These are phyloP conservation scores for Vanacampus margaritifer DNA, from an alignment of 2,113 vertebrate species.

Conservation along the genomic window DNA sequence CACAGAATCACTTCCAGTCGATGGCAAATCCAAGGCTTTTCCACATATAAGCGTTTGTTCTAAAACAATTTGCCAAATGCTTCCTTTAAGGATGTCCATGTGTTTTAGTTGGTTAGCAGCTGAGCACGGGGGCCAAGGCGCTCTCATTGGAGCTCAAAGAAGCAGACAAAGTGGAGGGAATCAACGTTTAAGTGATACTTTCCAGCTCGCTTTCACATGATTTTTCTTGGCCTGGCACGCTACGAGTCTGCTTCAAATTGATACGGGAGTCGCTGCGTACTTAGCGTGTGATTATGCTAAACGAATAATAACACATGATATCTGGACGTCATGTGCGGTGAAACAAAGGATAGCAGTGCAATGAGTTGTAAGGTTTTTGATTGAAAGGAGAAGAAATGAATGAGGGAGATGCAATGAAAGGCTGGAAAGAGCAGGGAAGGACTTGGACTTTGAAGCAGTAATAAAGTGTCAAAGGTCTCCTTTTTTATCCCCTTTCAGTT, in stretches of 20 bases:
- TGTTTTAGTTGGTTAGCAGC: slow-evolving; percentile 66
- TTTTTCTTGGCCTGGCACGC: slow-evolving; percentile 38
- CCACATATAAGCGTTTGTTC: slow-evolving; percentile 70
- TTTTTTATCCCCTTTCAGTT: neutral
- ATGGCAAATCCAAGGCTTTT: slow-evolving; percentile 61
- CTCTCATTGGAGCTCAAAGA: slow-evolving; percentile 34
- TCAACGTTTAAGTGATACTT: slow-evolving; percentile 51
- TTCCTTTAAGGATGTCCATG: slow-evolving; percentile 71
- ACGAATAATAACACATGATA: slow-evolving; percentile 36
- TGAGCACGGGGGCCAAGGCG: slow-evolving; percentile 40
- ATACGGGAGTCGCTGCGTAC: slow-evolving; percentile 36
- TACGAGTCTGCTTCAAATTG: slow-evolving; percentile 30
- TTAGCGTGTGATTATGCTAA: slow-evolving; percentile 51
- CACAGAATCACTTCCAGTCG: slow-evolving; percentile 61
- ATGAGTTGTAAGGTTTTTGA: neutral
- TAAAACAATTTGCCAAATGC: slow-evolving; percentile 69
- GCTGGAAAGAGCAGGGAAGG: neutral
- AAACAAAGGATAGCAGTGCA: neutral
- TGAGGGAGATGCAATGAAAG: neutral
- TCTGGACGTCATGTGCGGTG: slow-evolving; percentile 3
- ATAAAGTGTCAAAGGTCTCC: neutral
- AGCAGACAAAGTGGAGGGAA: slow-evolving; percentile 43
- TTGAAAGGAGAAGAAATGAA: neutral
- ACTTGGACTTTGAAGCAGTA: neutral
- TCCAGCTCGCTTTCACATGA: slow-evolving; percentile 50